Conservation (phyloP, 2,797 vertebrate genomes). For the Micrastur ruficollis region DNA sequence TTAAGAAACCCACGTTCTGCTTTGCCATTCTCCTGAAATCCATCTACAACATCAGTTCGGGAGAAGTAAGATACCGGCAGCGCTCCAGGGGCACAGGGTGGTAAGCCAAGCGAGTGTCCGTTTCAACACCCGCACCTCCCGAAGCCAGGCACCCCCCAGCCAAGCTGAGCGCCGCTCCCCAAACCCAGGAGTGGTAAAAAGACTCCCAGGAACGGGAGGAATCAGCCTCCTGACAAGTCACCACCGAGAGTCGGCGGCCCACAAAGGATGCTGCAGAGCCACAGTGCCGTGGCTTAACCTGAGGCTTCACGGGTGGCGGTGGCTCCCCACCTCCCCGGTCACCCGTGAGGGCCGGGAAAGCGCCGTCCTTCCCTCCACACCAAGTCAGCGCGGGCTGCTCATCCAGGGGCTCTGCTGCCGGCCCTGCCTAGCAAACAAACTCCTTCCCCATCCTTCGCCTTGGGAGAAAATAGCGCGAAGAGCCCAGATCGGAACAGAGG, state of each 20-base stretch:
- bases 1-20: background rate
- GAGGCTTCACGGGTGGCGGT: fast-evolving
- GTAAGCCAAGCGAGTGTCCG: background rate
- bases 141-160: background rate
- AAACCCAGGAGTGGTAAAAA: background rate
- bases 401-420: background rate
- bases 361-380: background rate
- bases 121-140: background rate
- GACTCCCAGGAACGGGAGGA: background rate
- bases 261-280: background rate
- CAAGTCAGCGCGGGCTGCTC: background rate
- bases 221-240: background rate
- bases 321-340: background rate
- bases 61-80: background rate
- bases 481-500: background rate
- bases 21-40: background rate
- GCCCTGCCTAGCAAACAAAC: background rate
- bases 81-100: background rate
- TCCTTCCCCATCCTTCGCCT: background rate
- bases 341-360: fast-evolving
- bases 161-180: background rate
- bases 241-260: background rate
- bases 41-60: background rate
- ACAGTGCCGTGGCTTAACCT: fast-evolving
- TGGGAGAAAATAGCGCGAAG: fast-evolving